Base-by-base conservation (phyloP, 2,888 invertebrate genomes). In the Mesoligia furuncula region DNA sequence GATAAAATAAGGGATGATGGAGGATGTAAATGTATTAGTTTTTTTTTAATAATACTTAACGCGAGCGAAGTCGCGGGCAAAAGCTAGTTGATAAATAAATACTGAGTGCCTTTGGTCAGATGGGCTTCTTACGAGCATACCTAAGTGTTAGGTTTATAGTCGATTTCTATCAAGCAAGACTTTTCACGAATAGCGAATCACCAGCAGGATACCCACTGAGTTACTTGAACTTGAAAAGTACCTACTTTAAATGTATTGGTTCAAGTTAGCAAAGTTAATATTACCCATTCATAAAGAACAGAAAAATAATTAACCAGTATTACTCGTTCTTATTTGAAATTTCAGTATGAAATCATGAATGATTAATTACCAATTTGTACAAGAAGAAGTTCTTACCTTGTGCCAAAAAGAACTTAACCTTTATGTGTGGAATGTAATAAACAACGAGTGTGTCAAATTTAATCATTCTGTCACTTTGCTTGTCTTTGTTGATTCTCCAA, bases 401-500 rank as follows among this genome's bases (percentile, higher is more conserved):
- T 51, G 4, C 42, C 51, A 70, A 65, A 77, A 75, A 71, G 73
- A 70, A 78, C 57, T 59, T 59, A 66, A 73, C 74, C 61, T 67
- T 62, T 74, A 65, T 24, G 54, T 31, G 51, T 66, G 57, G 77
- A 79, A 86, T 81, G 79, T 66, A 76, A 78, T 78, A 74, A 82
- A 67, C 59, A 65, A 79, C 68, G 72, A 75, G 65, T 77, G 68
- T 73, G 71, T 62, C 66, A 77, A 79, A 85, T 75, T 84, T 79
- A 75, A 72, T 57, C 79, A 82, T 71, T n/a, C 61, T 59, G 61
- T 80, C 70, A 51, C 70, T 79, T 82, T 79, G 76, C 67, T 87
- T 82, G 75, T 73, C 75, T 84, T 87, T 76, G 66, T 86, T 69
- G 31, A 73, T 79, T n/a, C n/a, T n/a, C n/a, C n/a, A n/a, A n/a